Percentiles rank a stretch among this genome's conserved stretches.
These are phyloP conservation scores for Uropetala carovei DNA, from an alignment of 2,888 invertebrate species.

Conservation along the genomic window DNA sequence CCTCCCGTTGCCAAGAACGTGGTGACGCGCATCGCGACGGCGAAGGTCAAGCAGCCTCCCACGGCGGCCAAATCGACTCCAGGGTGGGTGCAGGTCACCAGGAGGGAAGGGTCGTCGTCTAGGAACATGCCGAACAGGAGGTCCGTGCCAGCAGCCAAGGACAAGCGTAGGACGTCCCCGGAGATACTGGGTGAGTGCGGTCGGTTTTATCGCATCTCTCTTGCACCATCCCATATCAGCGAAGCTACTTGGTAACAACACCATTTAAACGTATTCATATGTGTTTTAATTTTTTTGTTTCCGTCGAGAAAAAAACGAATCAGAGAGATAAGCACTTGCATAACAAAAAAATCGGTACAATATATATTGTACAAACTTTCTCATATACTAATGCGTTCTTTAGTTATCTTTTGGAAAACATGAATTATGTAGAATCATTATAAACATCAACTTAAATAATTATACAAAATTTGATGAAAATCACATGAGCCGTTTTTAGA, in stretches of 20 bases:
- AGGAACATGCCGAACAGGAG: slow-evolving; percentile 66
- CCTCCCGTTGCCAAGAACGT: no score
- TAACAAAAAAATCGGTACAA: no score
- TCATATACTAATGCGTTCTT: no score
- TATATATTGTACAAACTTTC: no score
- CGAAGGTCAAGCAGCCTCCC: neutral
- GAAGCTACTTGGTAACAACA: neutral
- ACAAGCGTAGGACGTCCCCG: slow-evolving; percentile 74
- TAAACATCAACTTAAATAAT: no score
- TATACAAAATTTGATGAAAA: no score
- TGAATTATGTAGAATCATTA: no score
- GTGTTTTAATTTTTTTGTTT: neutral
- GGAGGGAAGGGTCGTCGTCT: slow-evolving; percentile 1
- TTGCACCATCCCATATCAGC: neutral
- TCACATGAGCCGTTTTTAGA: no score
- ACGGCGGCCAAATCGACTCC: neutral
- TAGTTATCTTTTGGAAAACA: no score
- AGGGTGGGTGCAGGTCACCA: neutral
- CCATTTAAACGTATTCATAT: neutral
- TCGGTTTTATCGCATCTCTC: neutral
- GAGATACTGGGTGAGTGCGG: slow-evolving; percentile 74
- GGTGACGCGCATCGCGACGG: neutral
- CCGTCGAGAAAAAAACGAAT: neutral
- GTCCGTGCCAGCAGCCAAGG: slow-evolving; percentile 72
- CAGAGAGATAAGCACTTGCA: no score